phyloP scores from a whole-genome alignment of 2,113 vertebrate genomes.

The Trematomus loennbergii region DNA sequence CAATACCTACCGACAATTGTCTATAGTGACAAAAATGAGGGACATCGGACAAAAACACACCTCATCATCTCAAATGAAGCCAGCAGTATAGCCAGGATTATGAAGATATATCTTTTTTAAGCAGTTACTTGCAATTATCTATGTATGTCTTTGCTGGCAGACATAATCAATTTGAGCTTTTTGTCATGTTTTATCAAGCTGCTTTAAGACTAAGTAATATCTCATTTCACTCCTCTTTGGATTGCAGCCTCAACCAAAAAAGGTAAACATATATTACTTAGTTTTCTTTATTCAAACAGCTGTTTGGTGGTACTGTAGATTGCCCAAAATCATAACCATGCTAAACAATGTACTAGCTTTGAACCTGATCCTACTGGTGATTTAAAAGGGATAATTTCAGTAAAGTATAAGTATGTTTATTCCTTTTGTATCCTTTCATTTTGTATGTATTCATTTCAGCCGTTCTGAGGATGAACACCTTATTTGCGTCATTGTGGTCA shows the following conservation, averaged over 20 bases:
- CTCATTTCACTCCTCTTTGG: background rate
- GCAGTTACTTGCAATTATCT: background rate
- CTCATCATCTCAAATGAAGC: background rate
- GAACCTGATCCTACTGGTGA: background rate
- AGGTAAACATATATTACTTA: background rate
- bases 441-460: background rate
- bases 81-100: background rate
- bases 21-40: background rate
- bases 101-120: background rate
- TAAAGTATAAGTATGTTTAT: background rate
- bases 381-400: background rate
- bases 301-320: background rate
- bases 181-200: background rate
- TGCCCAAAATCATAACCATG: background rate
- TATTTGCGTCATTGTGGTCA: background rate
- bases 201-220: background rate
- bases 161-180: background rate
- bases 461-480: background rate
- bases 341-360: background rate
- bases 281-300: background rate
- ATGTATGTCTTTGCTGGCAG: background rate
- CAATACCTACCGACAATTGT: background rate
- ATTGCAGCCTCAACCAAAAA: background rate
- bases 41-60: conserved; percentile 1
- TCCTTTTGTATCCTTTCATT: background rate